Conservation (phyloP, 2,113 vertebrate genomes). For the Callionymus lyra region DNA sequence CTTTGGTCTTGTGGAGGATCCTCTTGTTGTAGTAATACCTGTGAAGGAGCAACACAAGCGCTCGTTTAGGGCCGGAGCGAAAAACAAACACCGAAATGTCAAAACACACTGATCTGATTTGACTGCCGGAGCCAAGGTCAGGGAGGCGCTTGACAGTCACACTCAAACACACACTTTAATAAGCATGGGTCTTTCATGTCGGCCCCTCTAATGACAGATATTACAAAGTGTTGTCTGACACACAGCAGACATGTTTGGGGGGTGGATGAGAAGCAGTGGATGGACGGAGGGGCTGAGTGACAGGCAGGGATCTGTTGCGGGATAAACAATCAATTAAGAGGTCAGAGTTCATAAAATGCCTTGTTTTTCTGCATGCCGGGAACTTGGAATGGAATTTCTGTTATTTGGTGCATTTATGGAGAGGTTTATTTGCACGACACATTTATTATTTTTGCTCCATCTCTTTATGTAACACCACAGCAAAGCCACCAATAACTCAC, state of each 20-base stretch:
- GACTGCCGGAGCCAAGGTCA: slow-evolving; percentile 4
- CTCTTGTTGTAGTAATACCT: slow-evolving; percentile 93
- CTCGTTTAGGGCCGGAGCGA: neutral
- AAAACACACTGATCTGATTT: neutral
- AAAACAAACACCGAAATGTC: neutral
- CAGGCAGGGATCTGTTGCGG: slow-evolving; percentile 6
- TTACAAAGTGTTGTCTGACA: slow-evolving; percentile 58
- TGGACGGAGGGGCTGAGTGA: slow-evolving; percentile 18
- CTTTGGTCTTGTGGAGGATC: slow-evolving; percentile 90
- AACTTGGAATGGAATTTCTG: neutral
- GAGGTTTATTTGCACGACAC: slow-evolving; percentile 5
- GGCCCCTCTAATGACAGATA: slow-evolving; percentile 26
- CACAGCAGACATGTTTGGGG: slow-evolving; percentile 35
- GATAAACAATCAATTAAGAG: slow-evolving; percentile 25
- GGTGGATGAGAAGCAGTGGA: slow-evolving; percentile 9
- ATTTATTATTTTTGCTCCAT: slow-evolving; percentile 15
- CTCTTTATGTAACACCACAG: slow-evolving; percentile 56
- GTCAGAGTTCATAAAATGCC: no score
- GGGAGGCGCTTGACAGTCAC: slow-evolving; percentile 20
- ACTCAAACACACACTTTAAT: slow-evolving; percentile 35
- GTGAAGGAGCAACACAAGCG: slow-evolving; percentile 2
- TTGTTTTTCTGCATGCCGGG: no score
- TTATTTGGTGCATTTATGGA: neutral
- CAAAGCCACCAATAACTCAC: slow-evolving; percentile 54
- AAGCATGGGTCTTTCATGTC: slow-evolving; percentile 39